These are phyloP conservation scores for Bradypus variegatus DNA, from an alignment of 2,797 vertebrate species.

Conservation along the genomic window DNA sequence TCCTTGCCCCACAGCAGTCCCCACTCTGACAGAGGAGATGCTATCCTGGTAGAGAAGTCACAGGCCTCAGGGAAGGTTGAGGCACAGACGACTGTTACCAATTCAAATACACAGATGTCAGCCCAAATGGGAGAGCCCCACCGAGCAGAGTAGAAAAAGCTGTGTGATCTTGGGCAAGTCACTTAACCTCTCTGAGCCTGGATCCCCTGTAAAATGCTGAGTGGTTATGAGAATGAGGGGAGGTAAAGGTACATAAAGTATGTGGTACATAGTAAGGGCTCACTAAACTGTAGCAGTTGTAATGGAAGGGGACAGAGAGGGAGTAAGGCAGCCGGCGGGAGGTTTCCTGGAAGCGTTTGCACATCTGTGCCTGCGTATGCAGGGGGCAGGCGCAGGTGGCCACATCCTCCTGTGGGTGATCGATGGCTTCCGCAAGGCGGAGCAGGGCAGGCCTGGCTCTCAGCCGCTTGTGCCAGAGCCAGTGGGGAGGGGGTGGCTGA, in stretches of 20 bases:
- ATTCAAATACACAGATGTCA: background rate
- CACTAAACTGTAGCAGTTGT: no score
- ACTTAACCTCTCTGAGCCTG: background rate
- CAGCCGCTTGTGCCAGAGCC: background rate
- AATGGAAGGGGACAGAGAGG: background rate
- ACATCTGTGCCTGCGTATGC: background rate
- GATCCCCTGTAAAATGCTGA: background rate
- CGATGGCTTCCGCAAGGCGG: background rate
- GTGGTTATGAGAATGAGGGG: background rate
- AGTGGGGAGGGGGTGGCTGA: background rate
- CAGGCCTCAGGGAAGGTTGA: background rate
- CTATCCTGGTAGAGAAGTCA: background rate
- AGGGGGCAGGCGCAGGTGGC: conserved; percentile 19
- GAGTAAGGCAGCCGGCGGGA: no score
- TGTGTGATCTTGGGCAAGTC: background rate
- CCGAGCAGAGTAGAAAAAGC: background rate
- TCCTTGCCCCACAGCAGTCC: background rate
- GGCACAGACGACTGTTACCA: background rate
- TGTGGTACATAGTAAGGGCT: background rate
- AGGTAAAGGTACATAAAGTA: background rate
- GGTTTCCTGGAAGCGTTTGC: background rate
- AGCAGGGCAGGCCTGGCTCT: background rate
- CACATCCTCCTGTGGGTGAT: background rate
- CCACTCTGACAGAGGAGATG: background rate
- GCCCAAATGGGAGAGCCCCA: background rate